Conservation (phyloP, 2,888 invertebrate genomes). For the Troides oblongomaculatus region DNA sequence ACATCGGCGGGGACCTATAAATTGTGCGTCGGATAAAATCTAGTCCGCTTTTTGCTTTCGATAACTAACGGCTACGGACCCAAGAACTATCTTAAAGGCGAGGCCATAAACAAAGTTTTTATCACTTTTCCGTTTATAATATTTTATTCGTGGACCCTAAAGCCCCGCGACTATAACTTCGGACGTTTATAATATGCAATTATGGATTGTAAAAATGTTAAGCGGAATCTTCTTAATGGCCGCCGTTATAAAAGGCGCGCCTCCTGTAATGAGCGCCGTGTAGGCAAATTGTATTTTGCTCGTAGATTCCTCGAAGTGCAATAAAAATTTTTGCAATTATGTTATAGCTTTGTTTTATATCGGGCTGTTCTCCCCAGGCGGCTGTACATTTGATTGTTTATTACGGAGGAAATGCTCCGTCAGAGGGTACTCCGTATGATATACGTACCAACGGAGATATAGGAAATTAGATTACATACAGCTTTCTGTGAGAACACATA, state of each 20-base stretch:
- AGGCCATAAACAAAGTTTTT: conserved; percentile 34
- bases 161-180: conserved; percentile 44
- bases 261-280: conserved; percentile 54
- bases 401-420: not conserved
- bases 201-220: conserved; percentile 77
- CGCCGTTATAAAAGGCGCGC: conserved; percentile 56
- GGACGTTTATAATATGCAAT: conserved; percentile 72
- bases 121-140: conserved; percentile 42
- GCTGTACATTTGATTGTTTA: conserved; percentile 15
- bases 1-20: not conserved
- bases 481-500: too few species aligned
- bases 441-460: not conserved
- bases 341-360: conserved; percentile 42
- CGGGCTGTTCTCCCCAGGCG: conserved; percentile 34
- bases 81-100: conserved; percentile 24
- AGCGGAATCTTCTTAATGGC: conserved; percentile 67
- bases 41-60: not conserved
- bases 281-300: conserved; percentile 62
- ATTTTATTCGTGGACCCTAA: conserved; percentile 39
- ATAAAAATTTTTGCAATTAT: conserved; percentile 60
- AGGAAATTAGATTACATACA: too few species aligned
- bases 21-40: conserved; percentile 6
- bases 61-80: not conserved
- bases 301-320: conserved; percentile 57
- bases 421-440: too few species aligned